phyloP scores from a whole-genome alignment of 2,113 vertebrate species.

The Zosterops japonicus region DNA sequence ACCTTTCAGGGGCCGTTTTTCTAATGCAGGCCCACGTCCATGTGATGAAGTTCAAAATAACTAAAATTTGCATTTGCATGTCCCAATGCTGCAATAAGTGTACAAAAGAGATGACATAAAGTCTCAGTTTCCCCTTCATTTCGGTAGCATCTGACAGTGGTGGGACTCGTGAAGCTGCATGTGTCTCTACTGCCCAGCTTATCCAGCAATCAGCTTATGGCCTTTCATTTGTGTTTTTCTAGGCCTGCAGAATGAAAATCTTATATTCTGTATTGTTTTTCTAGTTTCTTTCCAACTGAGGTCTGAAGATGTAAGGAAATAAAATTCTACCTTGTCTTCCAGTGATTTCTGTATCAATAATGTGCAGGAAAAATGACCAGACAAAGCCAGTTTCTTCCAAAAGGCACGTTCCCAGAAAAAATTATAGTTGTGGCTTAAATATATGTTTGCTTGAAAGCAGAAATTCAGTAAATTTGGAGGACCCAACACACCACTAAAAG shows the following conservation, averaged over 20 bases:
- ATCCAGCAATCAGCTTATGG: neutral
- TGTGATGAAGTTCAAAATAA: slow-evolving; percentile 65
- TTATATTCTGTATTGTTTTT: neutral
- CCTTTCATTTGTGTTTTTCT: neutral
- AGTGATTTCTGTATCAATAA: neutral
- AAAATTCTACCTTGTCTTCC: neutral
- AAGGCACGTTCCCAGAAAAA: neutral
- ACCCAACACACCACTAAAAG: neutral
- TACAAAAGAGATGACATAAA: slow-evolving; percentile 15
- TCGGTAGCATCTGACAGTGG: neutral
- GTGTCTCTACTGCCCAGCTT: neutral
- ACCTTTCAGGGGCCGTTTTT: slow-evolving; percentile 38
- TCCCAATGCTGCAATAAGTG: slow-evolving; percentile 36
- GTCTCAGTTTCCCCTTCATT: neutral
- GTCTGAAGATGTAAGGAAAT: neutral
- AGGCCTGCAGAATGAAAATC: neutral
- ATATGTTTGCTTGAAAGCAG: neutral
- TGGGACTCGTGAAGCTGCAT: neutral
- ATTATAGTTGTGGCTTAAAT: neutral
- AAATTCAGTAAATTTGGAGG: neutral
- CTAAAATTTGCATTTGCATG: slow-evolving; percentile 58
- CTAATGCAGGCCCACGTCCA: slow-evolving; percentile 22
- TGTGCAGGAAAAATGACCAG: neutral
- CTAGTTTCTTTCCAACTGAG: neutral
- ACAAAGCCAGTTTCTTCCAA: neutral